A percentile compares a stretch with the other conserved stretches of the same genome.
phyloP scores from a whole-genome alignment of 2,888 invertebrate genomes.

The Panzeria rudis region DNA sequence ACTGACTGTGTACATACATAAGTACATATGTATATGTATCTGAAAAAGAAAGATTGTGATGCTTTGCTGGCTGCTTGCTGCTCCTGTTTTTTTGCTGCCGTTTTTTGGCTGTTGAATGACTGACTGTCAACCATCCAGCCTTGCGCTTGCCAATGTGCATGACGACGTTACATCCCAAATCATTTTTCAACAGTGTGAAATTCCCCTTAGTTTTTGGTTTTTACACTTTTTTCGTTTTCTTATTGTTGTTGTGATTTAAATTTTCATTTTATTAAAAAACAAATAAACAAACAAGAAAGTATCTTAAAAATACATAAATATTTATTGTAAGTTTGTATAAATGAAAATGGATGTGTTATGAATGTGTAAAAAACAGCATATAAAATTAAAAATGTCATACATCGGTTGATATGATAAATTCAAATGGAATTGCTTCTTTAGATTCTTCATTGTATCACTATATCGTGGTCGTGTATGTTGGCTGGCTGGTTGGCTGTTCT shows the following conservation, averaged over 20 bases:
- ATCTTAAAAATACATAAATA: slow-evolving; percentile 15
- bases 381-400: slow-evolving; percentile 66
- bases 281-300: slow-evolving; percentile 34
- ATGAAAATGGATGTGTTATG: neutral
- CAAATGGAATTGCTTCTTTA: slow-evolving; percentile 78
- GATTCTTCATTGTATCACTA: slow-evolving; percentile 46
- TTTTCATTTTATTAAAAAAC: slow-evolving; percentile 29
- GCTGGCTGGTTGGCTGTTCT: neutral
- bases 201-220: slow-evolving; percentile 62
- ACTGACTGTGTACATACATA: too few species aligned
- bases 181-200: slow-evolving; percentile 78
- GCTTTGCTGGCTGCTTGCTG: slow-evolving; percentile 40
- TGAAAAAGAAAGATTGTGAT: slow-evolving; percentile 14
- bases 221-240: slow-evolving; percentile 2
- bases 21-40: neutral
- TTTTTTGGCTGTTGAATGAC: slow-evolving; percentile 69
- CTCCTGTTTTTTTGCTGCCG: slow-evolving; percentile 43
- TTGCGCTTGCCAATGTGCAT: slow-evolving; percentile 63
- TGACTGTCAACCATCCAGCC: slow-evolving; percentile 71
- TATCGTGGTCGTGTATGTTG: slow-evolving; percentile 1
- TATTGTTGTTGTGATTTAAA: neutral
- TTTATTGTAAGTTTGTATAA: slow-evolving; percentile 9
- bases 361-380: slow-evolving; percentile 25
- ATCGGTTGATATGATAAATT: slow-evolving; percentile 78
- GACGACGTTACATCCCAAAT: slow-evolving; percentile 81